Conservation (phyloP, 2,113 vertebrate genomes). For the Ploceus nigricollis region DNA sequence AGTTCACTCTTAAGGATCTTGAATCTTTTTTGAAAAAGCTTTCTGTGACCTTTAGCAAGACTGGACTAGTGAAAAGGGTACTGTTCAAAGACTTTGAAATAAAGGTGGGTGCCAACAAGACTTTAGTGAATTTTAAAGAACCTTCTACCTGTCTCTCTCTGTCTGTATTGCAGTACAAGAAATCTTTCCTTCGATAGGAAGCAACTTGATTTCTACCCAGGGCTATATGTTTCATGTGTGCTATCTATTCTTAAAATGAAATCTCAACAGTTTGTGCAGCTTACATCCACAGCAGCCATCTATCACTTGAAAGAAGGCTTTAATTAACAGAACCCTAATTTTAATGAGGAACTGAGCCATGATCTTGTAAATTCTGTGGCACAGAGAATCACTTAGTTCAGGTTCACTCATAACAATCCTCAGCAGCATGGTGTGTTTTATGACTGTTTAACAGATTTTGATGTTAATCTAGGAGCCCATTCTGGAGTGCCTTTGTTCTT, state of each 20-base stretch:
- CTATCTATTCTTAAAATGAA: not conserved
- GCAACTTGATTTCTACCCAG: not conserved
- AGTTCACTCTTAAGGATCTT: not conserved
- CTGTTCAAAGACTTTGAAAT: not conserved
- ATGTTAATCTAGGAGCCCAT: not conserved
- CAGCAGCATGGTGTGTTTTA: not conserved
- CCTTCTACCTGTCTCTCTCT: not conserved
- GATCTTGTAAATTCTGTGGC: not conserved
- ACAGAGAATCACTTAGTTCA: constrained; percentile 45
- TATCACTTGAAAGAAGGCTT: constrained; percentile 18
- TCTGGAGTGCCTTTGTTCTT: not conserved
- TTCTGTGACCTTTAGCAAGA: not conserved
- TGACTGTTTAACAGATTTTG: not conserved
- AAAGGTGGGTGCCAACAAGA: not conserved
- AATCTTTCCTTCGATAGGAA: not conserved
- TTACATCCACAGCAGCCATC: not conserved
- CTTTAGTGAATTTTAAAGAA: not conserved
- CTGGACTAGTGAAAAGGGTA: not conserved
- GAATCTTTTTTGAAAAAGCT: not conserved
- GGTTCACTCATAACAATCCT: constrained; percentile 17
- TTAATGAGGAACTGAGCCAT: constrained; percentile 20
- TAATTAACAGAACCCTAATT: constrained; percentile 46
- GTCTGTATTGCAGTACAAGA: not conserved
- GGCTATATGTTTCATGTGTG: not conserved
- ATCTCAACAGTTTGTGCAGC: not conserved